phyloP scores from a whole-genome alignment of 2,888 invertebrate genomes.

The Eristalis intricaria region DNA sequence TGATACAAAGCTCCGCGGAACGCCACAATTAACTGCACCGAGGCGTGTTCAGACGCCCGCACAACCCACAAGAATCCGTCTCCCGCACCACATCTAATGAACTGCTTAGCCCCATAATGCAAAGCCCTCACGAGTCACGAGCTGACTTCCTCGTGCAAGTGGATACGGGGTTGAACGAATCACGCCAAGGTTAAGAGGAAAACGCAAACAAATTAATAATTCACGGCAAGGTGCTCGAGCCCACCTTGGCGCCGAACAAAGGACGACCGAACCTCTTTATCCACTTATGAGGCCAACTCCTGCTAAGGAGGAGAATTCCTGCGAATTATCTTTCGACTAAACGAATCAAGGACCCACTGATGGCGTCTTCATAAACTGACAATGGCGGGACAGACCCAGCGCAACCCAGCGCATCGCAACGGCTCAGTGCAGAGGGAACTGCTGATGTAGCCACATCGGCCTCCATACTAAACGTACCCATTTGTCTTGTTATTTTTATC shows the following conservation, averaged over 20 bases:
- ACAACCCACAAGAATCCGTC: not conserved
- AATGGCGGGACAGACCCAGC: not conserved
- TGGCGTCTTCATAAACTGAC: not conserved
- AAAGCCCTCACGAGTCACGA: not conserved
- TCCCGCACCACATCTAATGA: slow-evolving; percentile 11
- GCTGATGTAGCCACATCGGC: not conserved
- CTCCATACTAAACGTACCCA: slow-evolving; percentile 35
- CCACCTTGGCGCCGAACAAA: not conserved
- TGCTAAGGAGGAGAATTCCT: not conserved
- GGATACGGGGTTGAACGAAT: slow-evolving; percentile 6
- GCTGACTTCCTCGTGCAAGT: not conserved
- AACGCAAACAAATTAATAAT: slow-evolving; percentile 30
- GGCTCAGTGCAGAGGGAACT: not conserved
- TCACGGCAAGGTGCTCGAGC: not conserved
- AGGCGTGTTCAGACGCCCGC: not conserved
- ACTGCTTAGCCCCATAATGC: slow-evolving; percentile 12
- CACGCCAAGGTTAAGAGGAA: not conserved
- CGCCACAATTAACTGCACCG: not conserved
- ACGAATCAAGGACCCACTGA: slow-evolving; percentile 27
- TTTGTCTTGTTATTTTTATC: slow-evolving; percentile 65
- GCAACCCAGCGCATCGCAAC: not conserved
- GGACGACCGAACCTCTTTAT: not conserved
- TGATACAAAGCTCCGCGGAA: not conserved
- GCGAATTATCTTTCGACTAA: slow-evolving; percentile 38
- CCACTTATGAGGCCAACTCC: slow-evolving; percentile 10